Evolutionary conservation across 2,113 vertebrate species (phyloP).

Genomic region (Brienomyrus longianalis): DNA sequence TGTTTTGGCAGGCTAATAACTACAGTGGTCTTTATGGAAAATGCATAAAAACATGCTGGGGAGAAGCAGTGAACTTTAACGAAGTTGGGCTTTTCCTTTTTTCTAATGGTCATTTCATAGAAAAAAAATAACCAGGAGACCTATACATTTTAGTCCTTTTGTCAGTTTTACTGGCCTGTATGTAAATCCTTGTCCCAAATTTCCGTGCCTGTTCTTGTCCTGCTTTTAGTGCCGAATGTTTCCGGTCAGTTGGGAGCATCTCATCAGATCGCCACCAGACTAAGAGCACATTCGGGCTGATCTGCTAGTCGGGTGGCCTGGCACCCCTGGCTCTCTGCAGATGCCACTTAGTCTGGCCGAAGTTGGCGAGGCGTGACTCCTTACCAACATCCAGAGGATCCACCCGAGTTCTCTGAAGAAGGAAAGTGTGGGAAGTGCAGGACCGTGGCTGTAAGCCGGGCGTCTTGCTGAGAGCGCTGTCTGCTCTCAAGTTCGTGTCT

Average conservation of each 20-base stretch:
- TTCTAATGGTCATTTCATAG: background rate
- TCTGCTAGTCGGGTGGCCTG: background rate
- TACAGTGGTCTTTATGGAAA: background rate
- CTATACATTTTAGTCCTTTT: background rate
- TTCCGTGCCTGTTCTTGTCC: background rate
- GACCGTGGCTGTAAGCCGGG: background rate
- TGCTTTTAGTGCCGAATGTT: slow-evolving; percentile 38
- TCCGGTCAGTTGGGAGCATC: background rate
- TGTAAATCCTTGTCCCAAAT: background rate
- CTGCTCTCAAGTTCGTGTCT: background rate
- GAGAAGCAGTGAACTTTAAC: background rate
- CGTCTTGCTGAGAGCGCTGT: background rate
- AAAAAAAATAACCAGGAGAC: background rate
- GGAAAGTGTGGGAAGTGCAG: background rate
- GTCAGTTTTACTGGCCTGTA: background rate
- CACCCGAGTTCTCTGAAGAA: background rate
- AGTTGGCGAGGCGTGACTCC: background rate
- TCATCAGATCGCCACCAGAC: background rate
- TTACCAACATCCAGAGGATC: background rate
- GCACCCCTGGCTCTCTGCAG: background rate
- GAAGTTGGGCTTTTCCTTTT: background rate
- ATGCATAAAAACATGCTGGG: background rate
- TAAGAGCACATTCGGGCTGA: background rate
- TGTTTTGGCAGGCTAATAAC: background rate
- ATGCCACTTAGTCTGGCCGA: background rate